Base-by-base conservation (phyloP, 1,140 invertebrate species). In the Choristoneura fumiferana region DNA sequence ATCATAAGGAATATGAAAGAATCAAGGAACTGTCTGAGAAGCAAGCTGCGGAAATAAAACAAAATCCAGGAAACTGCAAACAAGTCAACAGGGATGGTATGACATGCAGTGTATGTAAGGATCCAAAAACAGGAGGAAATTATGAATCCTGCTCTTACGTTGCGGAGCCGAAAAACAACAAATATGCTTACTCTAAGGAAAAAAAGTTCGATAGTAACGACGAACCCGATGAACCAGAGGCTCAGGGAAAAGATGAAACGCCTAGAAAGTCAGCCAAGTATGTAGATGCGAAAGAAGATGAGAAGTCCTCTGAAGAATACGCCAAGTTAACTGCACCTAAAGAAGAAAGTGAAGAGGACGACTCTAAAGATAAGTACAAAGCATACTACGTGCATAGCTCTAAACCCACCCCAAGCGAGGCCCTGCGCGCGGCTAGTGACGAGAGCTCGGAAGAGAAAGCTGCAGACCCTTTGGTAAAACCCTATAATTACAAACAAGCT, bases 131-230 rank as follows among this genome's bases (percentile, higher is more conserved):
- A 0, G 93, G 93, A 13, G 93, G 92, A 4, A 93, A 93, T 60
- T 95, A 92, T 58, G 93, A 95, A 83, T 92, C 92, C 33, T 95
- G 94, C 68, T 92, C 92, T 0, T 95, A 94, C 78, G 90, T 91
- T 1, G 91, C 92, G 12, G 91, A 92, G 63, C 94, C 94, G 0
- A 92, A 93, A 65, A 93, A 93, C 58, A 93, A 94, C 65, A 90
- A 93, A 65, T 95, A 94, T 73, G 92, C 93, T 45, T 94, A 92
- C 72, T 91, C 91, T 2, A 91, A 90, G 59, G 90, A 92, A 77
- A 89, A 85, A 65, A 92, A 92, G 71, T 92, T 89, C 62, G 89
- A 92, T 43, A 91, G 91, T 59, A 87, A 91, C 14, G 91, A 91
- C 68, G 87, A 91, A 60, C 84, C 89, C 12, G 90, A 91, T 62